Conservation (phyloP, 1,140 invertebrate species). For the Nilaparvata lugens region DNA sequence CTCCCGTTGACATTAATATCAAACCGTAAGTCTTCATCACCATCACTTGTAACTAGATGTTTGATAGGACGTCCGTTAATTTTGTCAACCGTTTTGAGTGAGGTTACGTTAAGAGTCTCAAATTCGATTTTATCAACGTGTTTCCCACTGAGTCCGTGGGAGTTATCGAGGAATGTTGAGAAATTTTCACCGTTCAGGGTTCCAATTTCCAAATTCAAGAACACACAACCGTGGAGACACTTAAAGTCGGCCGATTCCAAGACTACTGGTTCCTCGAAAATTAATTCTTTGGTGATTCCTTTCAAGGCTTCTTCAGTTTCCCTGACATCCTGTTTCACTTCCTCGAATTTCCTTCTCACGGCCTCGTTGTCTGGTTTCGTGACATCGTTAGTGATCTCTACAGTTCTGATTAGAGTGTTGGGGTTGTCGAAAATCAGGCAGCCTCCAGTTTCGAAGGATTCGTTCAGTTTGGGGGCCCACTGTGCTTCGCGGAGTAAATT, state of each 20-base stretch:
- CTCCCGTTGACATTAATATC: not conserved
- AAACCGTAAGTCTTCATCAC: not conserved
- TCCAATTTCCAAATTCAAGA: not conserved
- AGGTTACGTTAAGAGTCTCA: constrained; percentile 1
- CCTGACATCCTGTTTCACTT: not conserved
- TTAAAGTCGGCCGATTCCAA: not conserved
- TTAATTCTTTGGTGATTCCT: not conserved
- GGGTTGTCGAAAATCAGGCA: too few relatives aligned
- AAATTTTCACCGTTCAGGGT: constrained; percentile 8
- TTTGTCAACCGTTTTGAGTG: not conserved
- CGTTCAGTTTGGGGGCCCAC: too few relatives aligned
- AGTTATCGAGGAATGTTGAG: not conserved
- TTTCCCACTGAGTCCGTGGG: not conserved
- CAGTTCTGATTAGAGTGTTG: not conserved
- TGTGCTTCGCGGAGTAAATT: too few relatives aligned
- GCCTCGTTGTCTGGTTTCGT: not conserved
- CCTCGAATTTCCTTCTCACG: not conserved
- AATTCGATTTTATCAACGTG: not conserved
- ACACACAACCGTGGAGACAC: not conserved
- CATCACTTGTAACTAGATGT: not conserved
- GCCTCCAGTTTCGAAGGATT: too few relatives aligned
- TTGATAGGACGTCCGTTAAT: not conserved
- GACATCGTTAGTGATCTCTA: not conserved
- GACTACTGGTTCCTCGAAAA: not conserved
- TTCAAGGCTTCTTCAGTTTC: not conserved